Base-by-base conservation (phyloP, 2,113 vertebrate genomes). In the Stictonetta naevosa region DNA sequence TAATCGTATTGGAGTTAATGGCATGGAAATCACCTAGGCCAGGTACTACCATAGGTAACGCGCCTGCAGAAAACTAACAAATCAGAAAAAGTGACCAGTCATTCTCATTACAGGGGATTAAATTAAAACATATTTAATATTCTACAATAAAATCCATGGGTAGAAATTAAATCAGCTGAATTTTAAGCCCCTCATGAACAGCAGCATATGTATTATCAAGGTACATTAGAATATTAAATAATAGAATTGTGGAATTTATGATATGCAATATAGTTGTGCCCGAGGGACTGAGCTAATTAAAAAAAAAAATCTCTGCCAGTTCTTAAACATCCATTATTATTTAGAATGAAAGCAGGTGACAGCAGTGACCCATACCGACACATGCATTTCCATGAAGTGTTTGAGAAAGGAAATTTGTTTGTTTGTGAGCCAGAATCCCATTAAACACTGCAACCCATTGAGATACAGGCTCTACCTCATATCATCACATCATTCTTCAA, bases 311-410 rank as follows among this genome's bases (percentile, higher is more conserved):
- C 12, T 86, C 52, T 68, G n/a, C 59, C 71, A 21, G 33, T 36
- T 91, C 56, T 93, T 59, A 63, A 73, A 63, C 55, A 53, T 46
- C 53, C 26, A 11, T 95, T 92, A n/a, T 87, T 79, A n/a, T 40
- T 95, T 73, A 46, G 50, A 92, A 64, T 46, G 82, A 73, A 69
- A 91, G 86, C 77, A 94, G 56, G 71, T 79, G 81, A 40, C 73
- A 83, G 78, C 46, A 76, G 53, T 83, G 78, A 87, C 89, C 78
- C 77, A 33, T 19, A 58, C 28, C 71, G 74, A 60, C 68, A 73
- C 0, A 1, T 21, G 50, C 55, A 31, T 67, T 78, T 84, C 42
- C 76, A 60, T 0, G 2, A 53, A n/a, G 25, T 8, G 36, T 50
- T 3, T 59, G 75, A 50, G 68, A 55, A 77, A 80, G 34, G 18